Base-by-base conservation (phyloP, 2,888 invertebrate genomes). In the Ichneumoninae sp. region DNA sequence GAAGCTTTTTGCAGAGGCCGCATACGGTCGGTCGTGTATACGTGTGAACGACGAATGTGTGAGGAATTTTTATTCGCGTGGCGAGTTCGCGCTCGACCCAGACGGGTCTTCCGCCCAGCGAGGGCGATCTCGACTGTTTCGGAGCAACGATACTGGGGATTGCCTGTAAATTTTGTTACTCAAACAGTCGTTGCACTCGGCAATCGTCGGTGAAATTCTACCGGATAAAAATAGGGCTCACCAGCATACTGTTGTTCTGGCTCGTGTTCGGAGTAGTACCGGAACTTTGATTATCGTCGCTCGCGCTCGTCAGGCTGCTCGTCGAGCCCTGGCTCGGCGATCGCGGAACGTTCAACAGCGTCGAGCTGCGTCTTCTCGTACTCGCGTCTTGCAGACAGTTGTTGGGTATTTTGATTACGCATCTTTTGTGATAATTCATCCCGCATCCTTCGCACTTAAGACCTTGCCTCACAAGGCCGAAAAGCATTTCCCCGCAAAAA, bases 401-500 rank as follows among this genome's bases (percentile, higher is more conserved):
- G 93, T 99, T 99, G 70, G 99, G 99, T 87, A 99, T 98, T 94
- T 99, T 99, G 87, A 98, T 98, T 68, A 97, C 97, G 94, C 98
- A 99, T 71, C 99, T 96, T 94, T 99, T 99, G 95, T 99, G 99
- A 95, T 98, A 99, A 95, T 99, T 99, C 92, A 98, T 96, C 16
- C 98, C 98, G 95, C 99, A 99, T 88, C 99, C 99, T 95, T 99
- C 99, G 94, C 99, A 99, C 94, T 99, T 99, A 89, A 99, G 96
- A 86, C 99, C 99, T 95, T 99, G 99, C 80, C 99, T 96, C 86
- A 99, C 99, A 87, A 99, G 95, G 3, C 99, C 99, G 94, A 99
- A 99, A 47, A 99, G 96, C 98, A 99, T 99, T 94, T 99, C 99
- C 52, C 99, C 99, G 94, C 99, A 99, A 95, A 99, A 99, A 95